A percentile compares a stretch with the other conserved stretches of the same genome.
Evolutionary conservation across 2,888 invertebrate species (phyloP).

Genomic region (Archips crataeganus): DNA sequence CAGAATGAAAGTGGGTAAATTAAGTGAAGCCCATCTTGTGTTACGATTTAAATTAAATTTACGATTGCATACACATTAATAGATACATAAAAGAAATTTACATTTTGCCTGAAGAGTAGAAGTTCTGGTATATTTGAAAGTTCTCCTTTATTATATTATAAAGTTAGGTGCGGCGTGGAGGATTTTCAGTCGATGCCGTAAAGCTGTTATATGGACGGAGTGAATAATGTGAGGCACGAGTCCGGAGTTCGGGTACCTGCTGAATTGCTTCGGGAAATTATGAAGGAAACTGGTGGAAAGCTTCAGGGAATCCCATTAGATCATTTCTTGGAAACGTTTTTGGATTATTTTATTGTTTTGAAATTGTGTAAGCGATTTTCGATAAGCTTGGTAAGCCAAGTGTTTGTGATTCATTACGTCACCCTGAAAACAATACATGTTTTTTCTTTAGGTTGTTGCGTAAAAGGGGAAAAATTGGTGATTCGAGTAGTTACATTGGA

Average conservation of each 20-base stretch:
- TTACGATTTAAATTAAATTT: slow-evolving; percentile 13
- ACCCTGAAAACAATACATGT: no score
- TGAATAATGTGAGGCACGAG: slow-evolving; percentile 61
- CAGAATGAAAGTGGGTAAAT: slow-evolving; percentile 26
- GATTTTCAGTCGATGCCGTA: slow-evolving; percentile 26
- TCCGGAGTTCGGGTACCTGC: slow-evolving; percentile 47
- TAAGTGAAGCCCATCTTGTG: slow-evolving; percentile 28
- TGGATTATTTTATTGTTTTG: background rate
- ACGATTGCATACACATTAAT: background rate
- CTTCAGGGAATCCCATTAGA: slow-evolving; percentile 8
- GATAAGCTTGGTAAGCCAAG: background rate
- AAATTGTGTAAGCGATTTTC: background rate
- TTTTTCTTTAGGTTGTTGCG: no score
- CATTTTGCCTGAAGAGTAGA: background rate
- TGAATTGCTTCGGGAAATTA: slow-evolving; percentile 51
- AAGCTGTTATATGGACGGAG: slow-evolving; percentile 46
- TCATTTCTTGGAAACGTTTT: slow-evolving; percentile 15
- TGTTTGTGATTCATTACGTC: background rate
- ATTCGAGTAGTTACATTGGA: no score
- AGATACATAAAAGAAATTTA: background rate
- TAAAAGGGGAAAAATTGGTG: no score
- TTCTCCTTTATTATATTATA: background rate
- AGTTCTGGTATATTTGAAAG: background rate
- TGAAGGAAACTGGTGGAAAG: slow-evolving; percentile 41
- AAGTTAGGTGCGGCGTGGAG: slow-evolving; percentile 18